Evolutionary conservation across 2,797 vertebrate genomes (phyloP), one percentile per base, ranked within the genome.

Genomic region (Thaleichthys pacificus): DNA sequence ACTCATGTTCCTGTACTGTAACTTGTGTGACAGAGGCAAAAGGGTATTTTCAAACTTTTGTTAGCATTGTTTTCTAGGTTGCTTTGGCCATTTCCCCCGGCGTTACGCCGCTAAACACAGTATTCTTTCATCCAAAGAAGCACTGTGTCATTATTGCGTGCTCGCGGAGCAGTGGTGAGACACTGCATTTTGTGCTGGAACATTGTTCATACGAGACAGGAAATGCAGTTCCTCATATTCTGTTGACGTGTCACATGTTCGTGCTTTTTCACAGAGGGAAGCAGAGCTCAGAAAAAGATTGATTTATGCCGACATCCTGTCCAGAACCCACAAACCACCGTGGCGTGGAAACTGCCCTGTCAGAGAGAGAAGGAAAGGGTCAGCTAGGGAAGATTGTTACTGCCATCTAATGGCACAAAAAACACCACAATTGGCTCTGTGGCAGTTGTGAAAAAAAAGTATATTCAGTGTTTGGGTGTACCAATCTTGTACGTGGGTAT

Each of bases 221-320:
- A 67, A 67, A 56, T 67, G 66, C 66, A 56, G 24, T 30, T 67
- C 26, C 49, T 54, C 49, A 30, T 67, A 51, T 67, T 67, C 66
- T 56, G 66, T 54, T 56, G 66, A 67, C 66, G 66, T 67, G 66
- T 67, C 66, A 51, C 19, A 67, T 56, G 66, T 28, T 54, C 66
- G 28, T 28, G 26, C 47, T 67, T 54, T 67, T 54, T 28, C 47
- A 61, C 47, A 17, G 21, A 70, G 61, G 19, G 57, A 70, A 61
- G 56, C 69, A 5, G 9, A 19, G 35, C 38, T 19, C 3, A 49
- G 49, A 69, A 28, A 51, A 22, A 61, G 47, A 28, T 26, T 35
- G 35, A 61, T 61, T 61, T 42, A 47, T 62, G 8, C 57, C 61
- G 35, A 61, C 69, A 61, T 70, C 42, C 69, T 49, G 47, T 61